A percentile compares a stretch with the other conserved stretches of the same genome.
phyloP scores from a whole-genome alignment of 2,797 vertebrate species.

The Trichosurus vulpecula region DNA sequence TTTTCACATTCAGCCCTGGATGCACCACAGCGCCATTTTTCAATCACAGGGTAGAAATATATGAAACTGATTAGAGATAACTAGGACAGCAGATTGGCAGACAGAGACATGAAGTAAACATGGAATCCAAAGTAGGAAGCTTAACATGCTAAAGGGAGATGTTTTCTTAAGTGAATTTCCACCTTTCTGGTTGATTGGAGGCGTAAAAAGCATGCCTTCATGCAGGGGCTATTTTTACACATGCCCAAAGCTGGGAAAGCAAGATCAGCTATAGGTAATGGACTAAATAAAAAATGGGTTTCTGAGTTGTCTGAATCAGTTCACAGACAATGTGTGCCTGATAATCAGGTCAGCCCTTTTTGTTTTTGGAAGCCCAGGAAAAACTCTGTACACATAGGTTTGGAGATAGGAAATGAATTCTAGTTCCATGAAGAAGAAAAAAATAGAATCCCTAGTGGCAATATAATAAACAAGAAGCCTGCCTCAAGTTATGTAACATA shows the following conservation, averaged over 20 bases:
- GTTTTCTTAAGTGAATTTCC: neutral
- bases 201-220: conserved; percentile 68
- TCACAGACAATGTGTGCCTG: conserved; percentile 58
- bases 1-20: conserved; percentile 72
- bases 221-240: conserved; percentile 21
- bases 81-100: conserved; percentile 63
- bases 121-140: conserved; percentile 42
- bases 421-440: conserved; percentile 47
- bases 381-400: conserved; percentile 33
- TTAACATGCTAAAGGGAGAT: conserved; percentile 22
- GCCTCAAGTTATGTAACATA: neutral
- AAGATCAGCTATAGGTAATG: conserved; percentile 39
- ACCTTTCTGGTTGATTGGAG: conserved; percentile 49
- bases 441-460: conserved; percentile 23
- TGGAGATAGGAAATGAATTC: conserved; percentile 26
- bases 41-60: conserved; percentile 70
- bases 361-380: conserved; percentile 58
- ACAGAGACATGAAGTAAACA: conserved; percentile 69
- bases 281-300: conserved; percentile 21
- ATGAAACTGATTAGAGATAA: conserved; percentile 73
- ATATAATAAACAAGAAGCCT: neutral
- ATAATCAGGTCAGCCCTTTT: conserved; percentile 24
- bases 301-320: conserved; percentile 51
- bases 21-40: conserved; percentile 65
- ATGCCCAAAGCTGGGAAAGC: conserved; percentile 40